Evolutionary conservation across 2,113 vertebrate genomes (phyloP), one percentile per base, ranked within the genome.

Genomic region (Myrmophylax atrothorax): DNA sequence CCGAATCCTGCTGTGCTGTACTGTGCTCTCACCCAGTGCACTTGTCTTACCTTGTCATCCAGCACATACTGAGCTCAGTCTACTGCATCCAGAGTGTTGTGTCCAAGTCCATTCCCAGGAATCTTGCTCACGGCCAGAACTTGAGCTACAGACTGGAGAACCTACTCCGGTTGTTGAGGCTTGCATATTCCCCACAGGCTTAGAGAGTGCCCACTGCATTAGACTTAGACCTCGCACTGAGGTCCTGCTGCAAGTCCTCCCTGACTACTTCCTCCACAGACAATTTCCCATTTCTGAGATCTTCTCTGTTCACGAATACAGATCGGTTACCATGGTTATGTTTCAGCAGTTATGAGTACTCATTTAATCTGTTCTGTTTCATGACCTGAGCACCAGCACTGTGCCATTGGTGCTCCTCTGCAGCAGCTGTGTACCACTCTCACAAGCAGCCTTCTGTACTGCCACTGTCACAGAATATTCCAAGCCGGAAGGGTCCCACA

Each of bases 141-240:
- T 18, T 53, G 70, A 70, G 13, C 52, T 7, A 19, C 42, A 15
- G 12, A 7, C 22, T 1, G 10, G 23, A 60, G 44, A 86, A 72
- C 15, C 6, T 22, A 14, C 9, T 83, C 15, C 35, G 3, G 1
- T 35, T 68, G 14, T 23, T 59, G 20, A 76, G 25, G 5, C 26
- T 47, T n/a, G 5, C 9, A 3, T 1, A 1, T 35, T 67, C 10
- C 31, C 35, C 16, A 12, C 24, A 58, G 18, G 18, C n/a, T 14
- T 40, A 13, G 46, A 23, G 28, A 50, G 4, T 4, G 1, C 58
- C 18, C n/a, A 9, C 13, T 58, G 22, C 1, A 0, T 87, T 29
- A 7, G 6, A 26, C 7, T 3, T 49, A 10, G 28, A 14, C n/a
- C 4, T 75, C 63, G 15, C 56, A 42, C 14, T 12, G 73, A 14